phyloP scores from a whole-genome alignment of 2,888 invertebrate species.

The Eretmocerus hayati region DNA sequence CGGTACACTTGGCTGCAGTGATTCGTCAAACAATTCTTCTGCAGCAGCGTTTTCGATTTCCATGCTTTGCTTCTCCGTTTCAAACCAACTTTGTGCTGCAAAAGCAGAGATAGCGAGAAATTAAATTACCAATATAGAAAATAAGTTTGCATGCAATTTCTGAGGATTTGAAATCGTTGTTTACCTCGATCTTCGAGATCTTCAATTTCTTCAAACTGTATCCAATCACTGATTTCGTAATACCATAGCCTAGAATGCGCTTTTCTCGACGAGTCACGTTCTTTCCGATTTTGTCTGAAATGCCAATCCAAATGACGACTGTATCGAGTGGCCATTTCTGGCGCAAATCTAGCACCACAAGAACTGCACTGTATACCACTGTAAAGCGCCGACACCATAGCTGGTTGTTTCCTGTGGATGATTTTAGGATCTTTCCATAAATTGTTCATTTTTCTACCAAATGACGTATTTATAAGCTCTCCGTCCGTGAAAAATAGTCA shows the following conservation, averaged over 20 bases:
- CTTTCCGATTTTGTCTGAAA: slow-evolving; percentile 86
- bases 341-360: slow-evolving; percentile 90
- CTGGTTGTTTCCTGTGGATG: slow-evolving; percentile 60
- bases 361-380: slow-evolving; percentile 93
- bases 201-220: slow-evolving; percentile 89
- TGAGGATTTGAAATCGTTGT: slow-evolving; percentile 9
- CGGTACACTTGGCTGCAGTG: slow-evolving; percentile 40
- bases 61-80: slow-evolving; percentile 59
- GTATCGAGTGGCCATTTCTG: slow-evolving; percentile 83
- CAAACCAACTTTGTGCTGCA: slow-evolving; percentile 84
- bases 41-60: slow-evolving; percentile 51
- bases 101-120: neutral
- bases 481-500: no score
- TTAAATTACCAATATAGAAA: neutral
- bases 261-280: slow-evolving; percentile 76
- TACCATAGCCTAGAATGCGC: slow-evolving; percentile 85
- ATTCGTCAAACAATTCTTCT: slow-evolving; percentile 55
- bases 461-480: no score
- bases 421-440: no score
- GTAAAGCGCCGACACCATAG: slow-evolving; percentile 65
- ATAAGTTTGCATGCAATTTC: neutral
- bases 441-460: no score
- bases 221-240: slow-evolving; percentile 85
- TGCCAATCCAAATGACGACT: slow-evolving; percentile 98
- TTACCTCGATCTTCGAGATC: slow-evolving; percentile 80